Percentiles rank a stretch among this genome's conserved stretches.
phyloP scores from a whole-genome alignment of 2,888 invertebrate species.

The Malthinus flaveolus region DNA sequence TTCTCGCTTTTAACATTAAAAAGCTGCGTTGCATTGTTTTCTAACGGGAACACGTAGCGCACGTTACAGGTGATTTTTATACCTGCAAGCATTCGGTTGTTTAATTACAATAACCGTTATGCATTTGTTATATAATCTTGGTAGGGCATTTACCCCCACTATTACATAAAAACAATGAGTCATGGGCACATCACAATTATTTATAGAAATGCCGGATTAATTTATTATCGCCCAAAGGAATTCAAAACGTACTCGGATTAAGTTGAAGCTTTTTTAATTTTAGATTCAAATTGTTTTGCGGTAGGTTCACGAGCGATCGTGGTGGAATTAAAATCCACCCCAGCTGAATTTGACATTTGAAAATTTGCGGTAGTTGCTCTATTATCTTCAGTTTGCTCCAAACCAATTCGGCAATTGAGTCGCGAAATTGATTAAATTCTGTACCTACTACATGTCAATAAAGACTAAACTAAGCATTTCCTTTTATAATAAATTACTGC shows the following conservation, averaged over 20 bases:
- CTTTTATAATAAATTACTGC: slow-evolving; percentile 10
- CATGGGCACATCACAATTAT: slow-evolving; percentile 24
- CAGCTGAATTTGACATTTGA: slow-evolving; percentile 4
- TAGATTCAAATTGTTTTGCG: no score
- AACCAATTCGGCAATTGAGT: no score
- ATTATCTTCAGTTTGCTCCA: neutral
- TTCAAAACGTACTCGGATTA: neutral
- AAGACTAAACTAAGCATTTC: neutral
- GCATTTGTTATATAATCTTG: slow-evolving; percentile 25
- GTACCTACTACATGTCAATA: neutral
- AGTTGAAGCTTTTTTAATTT: neutral
- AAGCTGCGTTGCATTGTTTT: neutral
- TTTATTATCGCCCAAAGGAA: slow-evolving; percentile 5
- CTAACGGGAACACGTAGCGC: neutral
- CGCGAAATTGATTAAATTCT: no score
- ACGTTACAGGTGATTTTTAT: slow-evolving; percentile 3
- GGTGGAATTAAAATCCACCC: neutral
- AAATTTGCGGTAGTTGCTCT: neutral
- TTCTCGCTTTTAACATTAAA: no score
- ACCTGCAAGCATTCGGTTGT: neutral
- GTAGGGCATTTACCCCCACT: slow-evolving; percentile 25
- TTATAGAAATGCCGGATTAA: slow-evolving; percentile 23
- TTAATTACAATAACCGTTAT: slow-evolving; percentile 7
- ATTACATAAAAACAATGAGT: slow-evolving; percentile 20
- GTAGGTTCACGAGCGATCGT: no score